A percentile compares a stretch with the other conserved stretches of the same genome.
Evolutionary conservation across 2,113 vertebrate species (phyloP).

Genomic region (Cygnus atratus): DNA sequence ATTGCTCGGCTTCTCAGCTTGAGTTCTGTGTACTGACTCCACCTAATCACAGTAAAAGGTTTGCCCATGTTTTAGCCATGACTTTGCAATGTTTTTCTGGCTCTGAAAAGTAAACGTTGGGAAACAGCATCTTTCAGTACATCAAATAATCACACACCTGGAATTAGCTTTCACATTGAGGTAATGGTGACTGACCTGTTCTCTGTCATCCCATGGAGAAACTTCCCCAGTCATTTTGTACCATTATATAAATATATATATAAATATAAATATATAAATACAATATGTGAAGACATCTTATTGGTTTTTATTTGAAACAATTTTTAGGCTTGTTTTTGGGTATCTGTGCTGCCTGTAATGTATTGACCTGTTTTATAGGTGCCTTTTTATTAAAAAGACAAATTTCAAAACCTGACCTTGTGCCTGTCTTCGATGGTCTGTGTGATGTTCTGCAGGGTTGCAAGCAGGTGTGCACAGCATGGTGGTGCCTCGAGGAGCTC

Average conservation of each 20-base stretch:
- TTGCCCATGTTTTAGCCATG: conserved; percentile 40
- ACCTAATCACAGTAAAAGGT: conserved; percentile 14
- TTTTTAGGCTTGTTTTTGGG: conserved; percentile 86
- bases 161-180: conserved; percentile 53
- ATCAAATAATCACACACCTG: conserved; percentile 10
- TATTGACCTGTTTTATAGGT: conserved; percentile 88
- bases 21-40: conserved; percentile 44
- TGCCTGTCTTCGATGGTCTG: not conserved
- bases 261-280: conserved; percentile 87
- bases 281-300: conserved; percentile 84
- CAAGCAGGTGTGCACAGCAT: not conserved
- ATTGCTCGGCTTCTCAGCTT: conserved; percentile 48
- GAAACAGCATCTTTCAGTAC: not conserved
- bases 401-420: conserved; percentile 64
- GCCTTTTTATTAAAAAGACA: conserved; percentile 87
- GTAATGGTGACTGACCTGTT: conserved; percentile 56
- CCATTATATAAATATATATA: conserved; percentile 86
- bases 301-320: conserved; percentile 84
- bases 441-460: not conserved
- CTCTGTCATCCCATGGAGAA: conserved; percentile 64
- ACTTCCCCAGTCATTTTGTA: conserved; percentile 82
- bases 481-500: not conserved
- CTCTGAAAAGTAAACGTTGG: not conserved
- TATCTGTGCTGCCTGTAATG: conserved; percentile 86
- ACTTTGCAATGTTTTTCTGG: not conserved